Conservation (phyloP, 2,797 vertebrate species). For the Neosalanx taihuensis region DNA sequence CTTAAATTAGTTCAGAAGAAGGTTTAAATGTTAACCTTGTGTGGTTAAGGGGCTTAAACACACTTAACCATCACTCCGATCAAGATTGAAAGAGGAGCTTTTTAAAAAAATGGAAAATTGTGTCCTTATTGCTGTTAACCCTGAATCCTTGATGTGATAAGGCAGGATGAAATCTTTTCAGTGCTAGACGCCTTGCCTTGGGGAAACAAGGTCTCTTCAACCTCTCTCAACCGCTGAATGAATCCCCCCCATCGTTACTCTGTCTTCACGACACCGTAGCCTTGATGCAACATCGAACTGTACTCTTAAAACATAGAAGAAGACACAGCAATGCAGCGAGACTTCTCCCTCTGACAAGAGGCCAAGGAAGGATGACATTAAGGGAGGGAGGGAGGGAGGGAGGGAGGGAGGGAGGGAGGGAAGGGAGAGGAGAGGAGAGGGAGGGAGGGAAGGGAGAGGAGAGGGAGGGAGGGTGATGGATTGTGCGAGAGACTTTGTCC, state of each 20-base stretch:
- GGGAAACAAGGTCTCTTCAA: not conserved
- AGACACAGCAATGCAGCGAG: not conserved
- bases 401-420: not conserved
- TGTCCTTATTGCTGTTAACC: not conserved
- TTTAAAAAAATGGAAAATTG: too few relatives aligned
- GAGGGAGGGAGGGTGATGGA: too few relatives aligned
- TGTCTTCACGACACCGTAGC: not conserved
- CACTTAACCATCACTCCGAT: too few relatives aligned
- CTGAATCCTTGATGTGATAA: slow-evolving; percentile 1
- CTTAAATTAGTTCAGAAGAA: too few relatives aligned
- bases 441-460: not conserved
- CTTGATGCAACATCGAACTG: not conserved
- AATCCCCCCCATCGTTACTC: not conserved
- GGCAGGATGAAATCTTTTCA: not conserved
- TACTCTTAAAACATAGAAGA: not conserved
- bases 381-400: not conserved
- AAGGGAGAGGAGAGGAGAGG: too few relatives aligned
- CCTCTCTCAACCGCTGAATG: not conserved
- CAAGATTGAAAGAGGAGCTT: too few relatives aligned
- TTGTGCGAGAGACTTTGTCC: not conserved
- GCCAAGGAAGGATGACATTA: not conserved
- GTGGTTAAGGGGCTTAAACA: too few relatives aligned
- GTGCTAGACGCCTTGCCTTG: not conserved
- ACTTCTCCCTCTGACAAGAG: not conserved
- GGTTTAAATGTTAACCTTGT: too few relatives aligned